Evolutionary conservation across 2,113 vertebrate genomes (phyloP).

Genomic region (Chelonoidis abingdonii): DNA sequence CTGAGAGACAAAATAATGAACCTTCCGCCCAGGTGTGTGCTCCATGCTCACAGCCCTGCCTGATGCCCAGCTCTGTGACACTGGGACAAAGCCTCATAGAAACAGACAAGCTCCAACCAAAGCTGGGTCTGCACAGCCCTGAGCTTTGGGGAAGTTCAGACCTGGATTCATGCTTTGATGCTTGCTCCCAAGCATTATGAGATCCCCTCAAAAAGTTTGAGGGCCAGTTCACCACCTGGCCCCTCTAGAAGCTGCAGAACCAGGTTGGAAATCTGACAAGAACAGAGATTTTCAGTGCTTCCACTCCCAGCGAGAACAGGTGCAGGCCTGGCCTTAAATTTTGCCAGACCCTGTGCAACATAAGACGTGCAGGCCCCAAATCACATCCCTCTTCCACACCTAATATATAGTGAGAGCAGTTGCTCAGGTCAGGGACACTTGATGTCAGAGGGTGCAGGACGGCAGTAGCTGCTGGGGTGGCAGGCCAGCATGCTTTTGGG

Average conservation of each 20-base stretch:
- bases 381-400: not conserved
- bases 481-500: not conserved
- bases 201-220: rapidly evolving
- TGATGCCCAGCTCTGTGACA: rapidly evolving
- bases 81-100: rapidly evolving
- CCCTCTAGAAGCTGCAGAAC: not conserved
- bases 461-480: not conserved
- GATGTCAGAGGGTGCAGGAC: not conserved
- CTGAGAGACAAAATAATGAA: rapidly evolving
- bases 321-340: not conserved
- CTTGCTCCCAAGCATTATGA: not conserved
- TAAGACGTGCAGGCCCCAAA: not conserved
- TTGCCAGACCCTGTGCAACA: not conserved
- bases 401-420: not conserved
- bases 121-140: not conserved
- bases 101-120: not conserved
- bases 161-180: too few relatives aligned
- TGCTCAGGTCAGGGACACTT: not conserved
- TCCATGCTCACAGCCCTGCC: not conserved
- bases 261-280: not conserved
- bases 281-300: not conserved
- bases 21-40: rapidly evolving
- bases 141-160: rapidly evolving
- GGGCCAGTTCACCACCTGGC: not conserved
- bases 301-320: not conserved